Evolutionary conservation across 2,797 vertebrate species (phyloP).

Genomic region (Hypotaenidia philippensis): DNA sequence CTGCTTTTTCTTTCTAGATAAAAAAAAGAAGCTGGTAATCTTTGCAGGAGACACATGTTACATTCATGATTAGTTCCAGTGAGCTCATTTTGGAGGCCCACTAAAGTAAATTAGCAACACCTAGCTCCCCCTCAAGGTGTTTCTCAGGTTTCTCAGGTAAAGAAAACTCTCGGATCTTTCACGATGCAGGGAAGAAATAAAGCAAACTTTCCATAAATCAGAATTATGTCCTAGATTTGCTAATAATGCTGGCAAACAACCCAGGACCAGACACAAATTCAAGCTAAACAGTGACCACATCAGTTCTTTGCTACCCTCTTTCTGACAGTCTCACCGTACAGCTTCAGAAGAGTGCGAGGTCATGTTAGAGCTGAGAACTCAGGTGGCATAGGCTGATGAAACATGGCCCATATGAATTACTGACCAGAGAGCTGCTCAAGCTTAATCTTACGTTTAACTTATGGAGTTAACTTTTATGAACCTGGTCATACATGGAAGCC

Average conservation of each 20-base stretch:
- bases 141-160: neutral
- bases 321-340: neutral
- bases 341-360: neutral
- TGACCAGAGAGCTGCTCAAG: neutral
- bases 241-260: neutral
- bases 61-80: neutral
- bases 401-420: accelerated
- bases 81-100: neutral
- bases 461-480: neutral
- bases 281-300: neutral
- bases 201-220: neutral
- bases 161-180: neutral
- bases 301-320: neutral
- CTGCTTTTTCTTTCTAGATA: neutral
- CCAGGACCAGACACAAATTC: neutral
- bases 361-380: neutral
- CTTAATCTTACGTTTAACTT: neutral
- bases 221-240: neutral
- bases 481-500: neutral
- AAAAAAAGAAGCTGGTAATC: neutral
- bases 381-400: neutral
- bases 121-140: accelerated
- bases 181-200: accelerated
- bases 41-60: neutral
- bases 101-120: neutral